These are phyloP conservation scores for Centropyge bicolor DNA, from an alignment of 2,797 vertebrate genomes.

Conservation along the genomic window DNA sequence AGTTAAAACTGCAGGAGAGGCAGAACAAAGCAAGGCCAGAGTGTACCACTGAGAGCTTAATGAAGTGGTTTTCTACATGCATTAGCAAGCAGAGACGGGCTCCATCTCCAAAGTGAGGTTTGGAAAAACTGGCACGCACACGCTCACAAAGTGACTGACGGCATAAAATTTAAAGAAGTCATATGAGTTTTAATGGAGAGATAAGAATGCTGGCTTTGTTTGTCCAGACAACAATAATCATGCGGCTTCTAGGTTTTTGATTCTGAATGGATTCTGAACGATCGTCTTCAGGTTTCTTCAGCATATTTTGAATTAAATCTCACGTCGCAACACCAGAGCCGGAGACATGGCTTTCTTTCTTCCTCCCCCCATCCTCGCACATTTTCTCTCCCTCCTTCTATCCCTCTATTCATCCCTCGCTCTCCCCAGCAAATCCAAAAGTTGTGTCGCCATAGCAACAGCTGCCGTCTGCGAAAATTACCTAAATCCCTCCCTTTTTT, in stretches of 20 bases:
- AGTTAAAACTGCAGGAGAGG: conserved; percentile 26
- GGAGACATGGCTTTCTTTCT: conserved; percentile 33
- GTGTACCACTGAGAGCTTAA: conserved; percentile 37
- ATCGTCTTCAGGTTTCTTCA: conserved; percentile 14
- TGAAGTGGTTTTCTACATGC: conserved; percentile 51
- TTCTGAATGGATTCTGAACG: neutral
- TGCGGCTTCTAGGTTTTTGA: neutral
- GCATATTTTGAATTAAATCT: conserved; percentile 30
- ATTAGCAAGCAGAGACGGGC: conserved; percentile 25
- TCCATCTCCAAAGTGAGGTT: conserved; percentile 22
- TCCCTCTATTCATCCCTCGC: conserved; percentile 78
- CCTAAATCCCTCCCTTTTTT: conserved; percentile 80
- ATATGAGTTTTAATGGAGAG: conserved; percentile 1
- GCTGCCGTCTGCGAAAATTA: conserved; percentile 85
- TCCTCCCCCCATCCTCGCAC: conserved; percentile 18
- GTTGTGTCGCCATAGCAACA: conserved; percentile 88
- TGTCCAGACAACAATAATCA: neutral
- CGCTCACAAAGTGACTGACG: conserved; percentile 36
- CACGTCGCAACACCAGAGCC: conserved; percentile 8
- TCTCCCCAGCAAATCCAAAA: conserved; percentile 82
- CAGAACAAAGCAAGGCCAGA: conserved; percentile 51
- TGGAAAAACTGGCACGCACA: conserved; percentile 1
- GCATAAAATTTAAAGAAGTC: conserved; percentile 11
- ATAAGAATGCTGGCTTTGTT: neutral
- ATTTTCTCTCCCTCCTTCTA: conserved; percentile 55